Base-by-base conservation (phyloP, 2,113 vertebrate genomes). In the Rhipidura dahli region DNA sequence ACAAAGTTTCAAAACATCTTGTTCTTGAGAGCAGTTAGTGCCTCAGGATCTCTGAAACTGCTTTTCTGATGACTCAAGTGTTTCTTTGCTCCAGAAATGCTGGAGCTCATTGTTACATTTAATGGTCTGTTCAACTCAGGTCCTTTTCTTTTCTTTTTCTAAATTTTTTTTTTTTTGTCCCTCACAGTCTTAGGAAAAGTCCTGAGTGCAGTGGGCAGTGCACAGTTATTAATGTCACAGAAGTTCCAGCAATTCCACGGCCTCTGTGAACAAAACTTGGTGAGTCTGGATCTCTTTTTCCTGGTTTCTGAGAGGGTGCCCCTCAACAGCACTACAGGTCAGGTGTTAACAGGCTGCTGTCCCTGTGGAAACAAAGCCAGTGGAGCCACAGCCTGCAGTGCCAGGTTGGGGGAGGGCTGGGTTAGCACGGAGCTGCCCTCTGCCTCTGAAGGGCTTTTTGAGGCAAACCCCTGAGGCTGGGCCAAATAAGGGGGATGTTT, bases 241-340 rank as follows among this genome's bases (percentile, higher is more conserved):
- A 99, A 99, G 98, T 99, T 99, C 98, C 99, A 99, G 98, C 99
- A 99, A 96, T 99, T 99, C 97, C 99, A 98, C 9, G 99, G 99
- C 88, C 98, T 99, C 97, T 99, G 99, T 98, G 99, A 99, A 79
- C 99, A 99, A 97, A 99, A 99, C 98, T 96, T 99, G 99, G 99
- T 99, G 94, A 98, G 99, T 98, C 59, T 78, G 51, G 12, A 56
- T 85, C 44, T 61, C 1, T 40, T 49, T 59, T 42, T 47, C 35
- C 13, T 61, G n/a, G 1, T 14, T 82, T 72, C 50, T 42, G 50
- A n/a, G 17, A 35, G 24, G 7, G 7, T 49, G 15, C 13, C 3
- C 66, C 27, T 75, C 15, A 60, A 0, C 47, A 87, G 56, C 28
- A 28, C 33, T 24, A 4, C 5, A 12, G 26, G 18, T 40, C 26